Base-by-base conservation (phyloP, 2,888 invertebrate species). In the Tachina lurida region DNA sequence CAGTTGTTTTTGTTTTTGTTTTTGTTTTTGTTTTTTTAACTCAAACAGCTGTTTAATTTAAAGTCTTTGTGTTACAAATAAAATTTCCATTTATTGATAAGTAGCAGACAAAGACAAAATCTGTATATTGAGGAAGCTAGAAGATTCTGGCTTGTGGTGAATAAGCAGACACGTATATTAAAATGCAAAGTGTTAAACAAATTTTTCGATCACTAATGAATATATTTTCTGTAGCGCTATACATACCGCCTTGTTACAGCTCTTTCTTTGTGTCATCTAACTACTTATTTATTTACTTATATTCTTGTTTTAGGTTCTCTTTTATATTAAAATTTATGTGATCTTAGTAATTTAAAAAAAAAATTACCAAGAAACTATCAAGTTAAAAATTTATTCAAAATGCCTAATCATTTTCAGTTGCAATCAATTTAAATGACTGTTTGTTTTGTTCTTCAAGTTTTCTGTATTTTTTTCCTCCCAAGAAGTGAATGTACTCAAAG, bases 1-100 rank as follows among this genome's bases (percentile, higher is more conserved):
- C 78, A 78, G 73, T 17, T 73, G 73, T 54, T 54, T 58, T 31
- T 31, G 8, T 58, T 71, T 45, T 31, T 4, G 73, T 54, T 54
- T 58, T 31, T 31, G 8, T 58, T 71, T 45, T 31, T 4, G 7
- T 58, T 71, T 45, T 10, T 43, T 45, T n/a, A 45, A 45, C 13
- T 22, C 17, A 77, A 67, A 67, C 47, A 58, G 47, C 19, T 77
- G 75, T 15, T 65, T 49, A n/a, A 39, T 76, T 58, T 22, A 49
- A 68, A 58, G 39, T 68, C 77, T 58, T 47, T 67, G 45, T 43
- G 41, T 76, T 65, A 17, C 39, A 45, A 68, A n/a, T 60, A 13
- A 52, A 63, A 22, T 54, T 17, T 65, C 45, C 4, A 10, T 76
- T 45, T 58, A 31, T 58, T 58, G 31, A 60, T 41, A 17, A 17